Conservation (phyloP, 2,113 vertebrate species). For the Erinaceus europaeus region DNA sequence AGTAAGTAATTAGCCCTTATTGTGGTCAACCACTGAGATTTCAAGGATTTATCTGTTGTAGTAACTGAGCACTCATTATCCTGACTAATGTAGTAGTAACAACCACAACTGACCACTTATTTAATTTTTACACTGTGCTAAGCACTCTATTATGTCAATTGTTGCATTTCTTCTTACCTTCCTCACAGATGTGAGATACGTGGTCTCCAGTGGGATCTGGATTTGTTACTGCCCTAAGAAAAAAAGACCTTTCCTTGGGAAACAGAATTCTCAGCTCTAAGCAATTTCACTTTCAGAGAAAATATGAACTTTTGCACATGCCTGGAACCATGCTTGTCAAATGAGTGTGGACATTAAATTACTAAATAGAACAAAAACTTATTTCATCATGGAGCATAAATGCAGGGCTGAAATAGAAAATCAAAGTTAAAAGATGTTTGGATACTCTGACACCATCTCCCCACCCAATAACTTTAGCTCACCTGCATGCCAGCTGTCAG, state of each 20-base stretch:
- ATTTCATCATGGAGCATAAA: background rate
- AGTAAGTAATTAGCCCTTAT: background rate
- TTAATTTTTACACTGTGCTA: background rate
- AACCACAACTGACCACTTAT: background rate
- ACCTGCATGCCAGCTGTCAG: no score
- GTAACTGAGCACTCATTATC: background rate
- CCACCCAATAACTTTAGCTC: no score
- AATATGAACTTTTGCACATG: background rate
- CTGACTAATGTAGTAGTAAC: background rate
- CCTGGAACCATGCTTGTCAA: background rate
- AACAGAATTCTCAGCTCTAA: background rate
- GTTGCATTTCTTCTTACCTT: background rate
- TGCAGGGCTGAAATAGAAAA: background rate
- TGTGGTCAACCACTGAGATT: background rate
- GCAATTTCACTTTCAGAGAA: background rate
- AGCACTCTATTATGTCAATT: background rate
- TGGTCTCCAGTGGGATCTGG: background rate
- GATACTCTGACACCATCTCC: no score
- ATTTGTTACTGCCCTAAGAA: background rate
- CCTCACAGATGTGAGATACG: background rate
- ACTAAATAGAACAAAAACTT: background rate
- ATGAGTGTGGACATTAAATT: background rate
- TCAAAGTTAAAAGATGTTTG: fast-evolving
- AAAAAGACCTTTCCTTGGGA: background rate
- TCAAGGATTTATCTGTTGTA: background rate